Evolutionary conservation across 2,888 invertebrate genomes (phyloP).

Genomic region (Podotricha telesiphe): DNA sequence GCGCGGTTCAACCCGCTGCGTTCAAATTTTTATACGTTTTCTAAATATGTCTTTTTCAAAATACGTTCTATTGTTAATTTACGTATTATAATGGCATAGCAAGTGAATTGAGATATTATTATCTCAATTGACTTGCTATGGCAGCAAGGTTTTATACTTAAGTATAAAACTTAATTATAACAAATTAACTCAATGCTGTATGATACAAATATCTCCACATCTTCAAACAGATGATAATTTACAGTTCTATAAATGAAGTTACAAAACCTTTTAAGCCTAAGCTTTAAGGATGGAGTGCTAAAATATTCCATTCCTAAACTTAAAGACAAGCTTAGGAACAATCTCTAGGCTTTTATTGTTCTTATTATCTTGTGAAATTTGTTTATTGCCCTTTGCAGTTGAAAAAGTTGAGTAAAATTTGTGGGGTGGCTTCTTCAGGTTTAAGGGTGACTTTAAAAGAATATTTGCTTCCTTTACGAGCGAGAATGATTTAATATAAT

Average conservation of each 20-base stretch:
- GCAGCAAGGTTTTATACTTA: too few species aligned
- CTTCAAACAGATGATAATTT: slow-evolving; percentile 18
- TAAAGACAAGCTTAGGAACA: slow-evolving; percentile 46
- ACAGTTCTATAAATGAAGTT: slow-evolving; percentile 32
- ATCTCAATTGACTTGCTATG: too few species aligned
- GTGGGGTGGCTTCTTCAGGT: slow-evolving; percentile 16
- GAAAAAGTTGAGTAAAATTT: slow-evolving; percentile 35
- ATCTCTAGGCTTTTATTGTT: slow-evolving; percentile 55
- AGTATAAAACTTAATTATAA: too few species aligned
- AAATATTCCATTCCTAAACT: slow-evolving; percentile 57
- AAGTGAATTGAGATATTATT: too few species aligned
- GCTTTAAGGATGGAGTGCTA: slow-evolving; percentile 47
- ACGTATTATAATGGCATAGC: too few species aligned
- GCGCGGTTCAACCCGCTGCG: too few species aligned
- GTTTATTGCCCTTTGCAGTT: slow-evolving; percentile 49
- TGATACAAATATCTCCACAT: not conserved
- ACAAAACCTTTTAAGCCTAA: slow-evolving; percentile 28
- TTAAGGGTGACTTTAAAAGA: slow-evolving; percentile 20
- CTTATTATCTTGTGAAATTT: slow-evolving; percentile 60
- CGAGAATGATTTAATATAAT: slow-evolving; percentile 25
- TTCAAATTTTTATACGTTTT: too few species aligned
- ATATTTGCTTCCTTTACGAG: slow-evolving; percentile 21
- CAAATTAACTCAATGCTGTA: too few species aligned
- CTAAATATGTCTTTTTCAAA: too few species aligned
- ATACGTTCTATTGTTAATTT: too few species aligned